phyloP scores from a whole-genome alignment of 2,113 vertebrate genomes.

The Hippocampus comes region DNA sequence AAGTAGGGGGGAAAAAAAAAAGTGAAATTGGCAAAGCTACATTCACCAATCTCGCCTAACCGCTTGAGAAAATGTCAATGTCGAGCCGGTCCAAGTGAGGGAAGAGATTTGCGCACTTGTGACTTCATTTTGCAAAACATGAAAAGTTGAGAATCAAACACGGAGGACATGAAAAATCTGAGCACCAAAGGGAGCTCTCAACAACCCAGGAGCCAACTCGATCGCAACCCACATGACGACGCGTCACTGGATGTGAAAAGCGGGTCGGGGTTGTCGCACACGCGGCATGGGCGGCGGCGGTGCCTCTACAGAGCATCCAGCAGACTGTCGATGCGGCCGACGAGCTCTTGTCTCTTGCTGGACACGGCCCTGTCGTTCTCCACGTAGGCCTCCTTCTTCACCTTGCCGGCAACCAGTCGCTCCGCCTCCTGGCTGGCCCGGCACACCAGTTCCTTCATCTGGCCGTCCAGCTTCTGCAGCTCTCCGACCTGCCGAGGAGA shows the following conservation, averaged over 20 bases:
- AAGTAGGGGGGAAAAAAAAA: conserved; percentile 34
- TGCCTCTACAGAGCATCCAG: conserved; percentile 84
- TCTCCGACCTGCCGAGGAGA: conserved; percentile 73
- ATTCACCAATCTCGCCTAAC: conserved; percentile 7
- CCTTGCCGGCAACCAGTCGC: conserved; percentile 90
- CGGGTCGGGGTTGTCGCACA: conserved; percentile 24
- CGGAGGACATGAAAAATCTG: conserved; percentile 24
- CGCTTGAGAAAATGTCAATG: conserved; percentile 12
- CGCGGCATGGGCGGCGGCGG: conserved; percentile 14
- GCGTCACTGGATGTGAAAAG: conserved; percentile 23
- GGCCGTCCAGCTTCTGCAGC: conserved; percentile 91
- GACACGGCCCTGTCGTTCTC: conserved; percentile 88
- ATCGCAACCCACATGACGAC: conserved; percentile 37
- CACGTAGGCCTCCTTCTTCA: conserved; percentile 94
- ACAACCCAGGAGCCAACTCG: conserved; percentile 39
- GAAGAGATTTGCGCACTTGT: conserved; percentile 42
- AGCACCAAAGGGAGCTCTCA: conserved; percentile 24
- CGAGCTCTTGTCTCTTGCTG: conserved; percentile 86
- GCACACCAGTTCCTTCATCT: conserved; percentile 92
- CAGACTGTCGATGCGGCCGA: conserved; percentile 91
- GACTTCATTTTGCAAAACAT: conserved; percentile 16
- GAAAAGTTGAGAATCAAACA: conserved; percentile 24
- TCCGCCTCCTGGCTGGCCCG: conserved; percentile 90
- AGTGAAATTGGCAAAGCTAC: conserved; percentile 16
- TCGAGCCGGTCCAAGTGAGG: conserved; percentile 34